Evolutionary conservation across 1,140 invertebrate genomes (phyloP).

Genomic region (Rhizoglyphus robini): DNA sequence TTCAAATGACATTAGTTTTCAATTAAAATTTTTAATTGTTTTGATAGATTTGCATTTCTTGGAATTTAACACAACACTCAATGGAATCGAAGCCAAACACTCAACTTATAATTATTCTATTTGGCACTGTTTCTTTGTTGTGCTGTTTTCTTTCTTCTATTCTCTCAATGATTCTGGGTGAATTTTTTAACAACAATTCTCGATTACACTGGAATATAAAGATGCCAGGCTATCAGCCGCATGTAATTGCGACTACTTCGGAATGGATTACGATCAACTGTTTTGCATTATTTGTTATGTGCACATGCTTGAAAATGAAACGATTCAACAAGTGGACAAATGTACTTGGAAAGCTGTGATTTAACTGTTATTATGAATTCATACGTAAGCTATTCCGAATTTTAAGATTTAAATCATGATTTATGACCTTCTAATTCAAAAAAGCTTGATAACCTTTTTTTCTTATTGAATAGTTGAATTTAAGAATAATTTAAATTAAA

Average conservation of each 20-base stretch:
- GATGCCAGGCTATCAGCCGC: neutral
- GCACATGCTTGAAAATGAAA: neutral
- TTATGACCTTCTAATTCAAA: too few relatives aligned
- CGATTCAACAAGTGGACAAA: neutral
- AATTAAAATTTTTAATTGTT: too few relatives aligned
- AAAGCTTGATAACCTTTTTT: too few relatives aligned
- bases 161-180: neutral
- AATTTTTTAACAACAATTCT: neutral
- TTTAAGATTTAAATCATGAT: too few relatives aligned
- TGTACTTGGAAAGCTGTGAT: too few relatives aligned
- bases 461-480: too few relatives aligned
- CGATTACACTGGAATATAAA: neutral
- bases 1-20: too few relatives aligned
- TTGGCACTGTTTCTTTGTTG: neutral
- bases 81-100: neutral
- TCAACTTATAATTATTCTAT: neutral
- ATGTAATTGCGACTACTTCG: neutral
- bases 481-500: too few relatives aligned
- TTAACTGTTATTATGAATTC: too few relatives aligned
- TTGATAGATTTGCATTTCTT: neutral
- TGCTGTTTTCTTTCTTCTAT: neutral
- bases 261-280: neutral
- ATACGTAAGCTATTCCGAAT: too few relatives aligned
- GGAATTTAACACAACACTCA: neutral
- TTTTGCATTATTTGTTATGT: neutral